These are phyloP conservation scores for Xenops minutus DNA, from an alignment of 2,797 vertebrate species.

Conservation along the genomic window DNA sequence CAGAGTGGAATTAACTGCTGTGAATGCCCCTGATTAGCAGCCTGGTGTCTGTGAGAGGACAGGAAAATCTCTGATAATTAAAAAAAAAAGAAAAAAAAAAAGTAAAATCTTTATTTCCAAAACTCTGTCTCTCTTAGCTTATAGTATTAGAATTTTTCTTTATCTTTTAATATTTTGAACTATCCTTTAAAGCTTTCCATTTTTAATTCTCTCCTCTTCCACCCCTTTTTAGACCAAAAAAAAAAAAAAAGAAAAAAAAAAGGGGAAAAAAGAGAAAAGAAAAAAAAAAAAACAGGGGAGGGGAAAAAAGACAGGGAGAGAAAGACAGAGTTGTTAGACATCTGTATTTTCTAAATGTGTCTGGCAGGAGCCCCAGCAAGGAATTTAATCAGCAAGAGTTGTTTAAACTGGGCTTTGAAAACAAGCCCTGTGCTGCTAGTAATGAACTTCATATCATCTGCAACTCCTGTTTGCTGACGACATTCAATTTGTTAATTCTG, in stretches of 20 bases:
- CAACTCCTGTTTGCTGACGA: conserved; percentile 82
- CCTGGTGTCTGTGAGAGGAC: conserved; percentile 19
- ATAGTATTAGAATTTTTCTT: conserved; percentile 5
- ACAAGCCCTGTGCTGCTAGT: conserved; percentile 72
- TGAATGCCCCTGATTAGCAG: conserved; percentile 49
- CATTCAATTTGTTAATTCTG: conserved; percentile 86
- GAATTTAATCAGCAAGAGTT: conserved; percentile 85
- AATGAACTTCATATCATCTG: conserved; percentile 80
- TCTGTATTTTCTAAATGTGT: conserved; percentile 78
- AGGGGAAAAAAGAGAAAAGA: background rate
- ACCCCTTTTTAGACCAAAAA: background rate
- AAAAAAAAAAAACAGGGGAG: too few relatives aligned
- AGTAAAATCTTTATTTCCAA: background rate
- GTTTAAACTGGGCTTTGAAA: conserved; percentile 79
- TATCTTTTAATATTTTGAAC: background rate
- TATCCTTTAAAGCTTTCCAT: background rate
- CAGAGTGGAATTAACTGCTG: conserved; percentile 46
- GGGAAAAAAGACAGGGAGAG: background rate
- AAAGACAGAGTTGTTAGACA: conserved; percentile 74
- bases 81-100: background rate
- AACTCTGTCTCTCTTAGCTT: background rate
- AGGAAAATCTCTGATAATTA: conserved; percentile 37
- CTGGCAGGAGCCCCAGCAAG: conserved; percentile 79
- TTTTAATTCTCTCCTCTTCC: background rate
- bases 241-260: background rate